Base-by-base conservation (phyloP, 2,113 vertebrate genomes). In the Seriola dumerili region DNA sequence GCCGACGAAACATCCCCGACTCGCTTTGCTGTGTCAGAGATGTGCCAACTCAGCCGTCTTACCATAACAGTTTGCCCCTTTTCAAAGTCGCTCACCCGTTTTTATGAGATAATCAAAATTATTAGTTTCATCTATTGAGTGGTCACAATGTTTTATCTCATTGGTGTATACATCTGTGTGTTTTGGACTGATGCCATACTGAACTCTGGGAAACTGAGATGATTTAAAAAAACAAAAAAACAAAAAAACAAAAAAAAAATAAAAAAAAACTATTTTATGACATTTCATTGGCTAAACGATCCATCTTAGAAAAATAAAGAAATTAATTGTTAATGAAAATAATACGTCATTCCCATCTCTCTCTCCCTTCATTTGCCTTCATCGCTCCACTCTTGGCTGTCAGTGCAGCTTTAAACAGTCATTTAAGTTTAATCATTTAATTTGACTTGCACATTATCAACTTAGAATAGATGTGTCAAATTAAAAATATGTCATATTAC, bases 201-300 rank as follows among this genome's bases (percentile, higher is more conserved):
- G 12, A 66, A 16, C 12, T 25, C n/a, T 13, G 6, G 9, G n/a
- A 44, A 25, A 66, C 3, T 40, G 1, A 9, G 59, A 61, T 36
- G 29, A 29, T 29, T 29, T 29, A 2, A 29, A 29, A 29, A 29
- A 29, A 29, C 2, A 2, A 29, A 29, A 29, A 29, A 29, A 29
- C 2, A 1, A 0, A 5, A 38, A 38, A 38, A 29, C 2, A 1
- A 0, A 5, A 38, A 38, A 38, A 29, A 25, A 1, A 0, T n/a
- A n/a, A 29, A 25, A 1, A 0, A 5, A 38, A 38, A 38, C 34
- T 36, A 36, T 44, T 44, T 32, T 2, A 57, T 57, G 55, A 5
- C 23, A 23, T 59, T 36, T 36, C 12, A 61, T 19, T 9, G 14
- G 19, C 50, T 9, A 11, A 36, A 11, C 12, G 10, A 6, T 64